phyloP scores from a whole-genome alignment of 2,888 invertebrate genomes.

The Ophraella communa region DNA sequence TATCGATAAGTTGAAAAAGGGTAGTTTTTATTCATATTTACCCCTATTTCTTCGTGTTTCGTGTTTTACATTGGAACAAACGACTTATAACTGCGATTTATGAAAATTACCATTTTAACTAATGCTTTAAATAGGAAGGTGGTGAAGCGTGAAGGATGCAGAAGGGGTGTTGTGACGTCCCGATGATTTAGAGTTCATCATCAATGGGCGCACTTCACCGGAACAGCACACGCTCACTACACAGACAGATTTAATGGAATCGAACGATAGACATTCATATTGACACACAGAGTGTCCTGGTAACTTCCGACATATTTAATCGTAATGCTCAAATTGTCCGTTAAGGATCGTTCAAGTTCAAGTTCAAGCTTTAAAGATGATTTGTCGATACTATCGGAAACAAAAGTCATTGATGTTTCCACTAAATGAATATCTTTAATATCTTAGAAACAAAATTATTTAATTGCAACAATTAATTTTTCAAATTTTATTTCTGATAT shows the following conservation, averaged over 20 bases:
- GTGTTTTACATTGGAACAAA: slow-evolving; percentile 10
- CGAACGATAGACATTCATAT: slow-evolving; percentile 13
- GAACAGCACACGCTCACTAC: slow-evolving; percentile 41
- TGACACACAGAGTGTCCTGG: not conserved
- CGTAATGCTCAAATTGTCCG: too few species aligned
- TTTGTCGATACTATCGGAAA: too few species aligned
- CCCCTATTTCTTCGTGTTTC: not conserved
- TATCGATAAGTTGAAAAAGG: not conserved
- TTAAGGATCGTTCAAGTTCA: too few species aligned
- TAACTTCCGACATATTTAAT: too few species aligned
- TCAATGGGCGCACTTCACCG: slow-evolving; percentile 56
- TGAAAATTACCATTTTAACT: slow-evolving; percentile 50
- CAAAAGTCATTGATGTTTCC: too few species aligned
- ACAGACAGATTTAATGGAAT: slow-evolving; percentile 29
- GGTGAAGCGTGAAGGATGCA: slow-evolving; percentile 41
- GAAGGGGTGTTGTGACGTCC: slow-evolving; percentile 37
- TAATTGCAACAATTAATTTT: too few species aligned
- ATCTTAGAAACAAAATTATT: too few species aligned
- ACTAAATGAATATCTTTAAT: too few species aligned
- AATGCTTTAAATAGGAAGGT: slow-evolving; percentile 50
- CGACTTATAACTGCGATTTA: slow-evolving; percentile 6
- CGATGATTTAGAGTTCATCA: slow-evolving; percentile 52
- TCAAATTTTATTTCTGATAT: too few species aligned
- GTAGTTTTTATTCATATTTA: not conserved
- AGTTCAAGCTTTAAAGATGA: too few species aligned